Conservation (phyloP, 2,888 invertebrate species). For the Omphaloscelis lunosa region DNA sequence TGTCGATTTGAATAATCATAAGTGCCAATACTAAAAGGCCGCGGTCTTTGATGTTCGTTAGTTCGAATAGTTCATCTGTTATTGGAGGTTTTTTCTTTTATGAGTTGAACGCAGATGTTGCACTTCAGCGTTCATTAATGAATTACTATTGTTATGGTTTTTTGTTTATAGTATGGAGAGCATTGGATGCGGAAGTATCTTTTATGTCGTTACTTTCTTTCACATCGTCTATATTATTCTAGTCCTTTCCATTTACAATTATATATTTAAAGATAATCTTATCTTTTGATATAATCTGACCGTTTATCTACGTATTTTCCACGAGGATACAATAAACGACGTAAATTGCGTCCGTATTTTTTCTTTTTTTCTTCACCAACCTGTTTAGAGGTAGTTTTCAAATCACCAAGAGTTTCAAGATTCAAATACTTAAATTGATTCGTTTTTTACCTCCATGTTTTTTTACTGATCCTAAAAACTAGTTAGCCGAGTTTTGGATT, state of each 20-base stretch:
- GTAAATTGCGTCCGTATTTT: conserved; percentile 26
- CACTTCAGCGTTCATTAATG: conserved; percentile 30
- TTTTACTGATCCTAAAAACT: conserved; percentile 34
- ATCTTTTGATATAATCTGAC: neutral
- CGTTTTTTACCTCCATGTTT: conserved; percentile 26
- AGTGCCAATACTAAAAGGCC: conserved; percentile 62
- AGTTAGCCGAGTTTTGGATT: conserved; percentile 33
- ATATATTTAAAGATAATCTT: conserved; percentile 15
- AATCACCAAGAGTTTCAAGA: conserved; percentile 25
- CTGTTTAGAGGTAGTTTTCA: conserved; percentile 25
- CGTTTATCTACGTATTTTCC: conserved; percentile 12
- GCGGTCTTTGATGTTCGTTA: conserved; percentile 53
- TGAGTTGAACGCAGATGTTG: conserved; percentile 15
- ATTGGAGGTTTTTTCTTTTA: conserved; percentile 20
- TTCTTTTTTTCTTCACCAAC: conserved; percentile 6
- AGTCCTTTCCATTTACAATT: neutral
- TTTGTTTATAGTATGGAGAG: neutral
- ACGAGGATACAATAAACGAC: conserved; percentile 30
- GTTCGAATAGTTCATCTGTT: conserved; percentile 37
- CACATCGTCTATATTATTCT: neutral
- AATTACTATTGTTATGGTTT: conserved; percentile 1
- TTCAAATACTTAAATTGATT: conserved; percentile 34
- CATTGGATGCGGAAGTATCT: neutral
- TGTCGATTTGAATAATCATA: conserved; percentile 69
- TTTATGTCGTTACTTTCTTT: neutral